Evolutionary conservation across 2,113 vertebrate genomes (phyloP), one percentile per base, ranked within the genome.

Genomic region (Dissostichus mawsoni): DNA sequence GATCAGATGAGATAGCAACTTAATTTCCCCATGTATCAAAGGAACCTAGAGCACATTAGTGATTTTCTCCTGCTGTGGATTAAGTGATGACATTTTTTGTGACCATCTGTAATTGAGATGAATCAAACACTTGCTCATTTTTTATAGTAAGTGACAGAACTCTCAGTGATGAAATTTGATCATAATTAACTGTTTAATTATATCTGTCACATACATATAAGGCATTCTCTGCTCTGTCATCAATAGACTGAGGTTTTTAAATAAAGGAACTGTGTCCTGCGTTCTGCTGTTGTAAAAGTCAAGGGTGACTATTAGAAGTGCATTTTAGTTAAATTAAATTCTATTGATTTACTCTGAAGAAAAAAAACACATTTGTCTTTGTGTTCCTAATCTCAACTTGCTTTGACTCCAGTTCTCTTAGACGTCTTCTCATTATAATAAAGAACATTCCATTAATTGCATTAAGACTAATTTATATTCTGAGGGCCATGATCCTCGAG

Each of bases 121-220:
- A 82, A 86, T 90, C 89, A 80, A 87, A 87, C 80, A 77, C 78
- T 78, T 89, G 78, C 83, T 91, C 63, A 59, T 89, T 84, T 88
- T 85, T 86, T 88, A 14, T 76, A 85, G 61, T 89, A 81, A 88
- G 66, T 65, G 71, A 73, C 80, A 87, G 58, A 86, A 81, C 76
- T 86, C 79, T 85, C 72, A 82, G 80, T 68, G 33, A 82, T 47
- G 16, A 74, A 80, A 86, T 83, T 63, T 86, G 81, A 83, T 86
- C 82, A 88, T 77, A 69, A 81, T 81, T 87, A 68, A 84, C 69
- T 70, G 64, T 81, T 87, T 86, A 69, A 86, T 90, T 85, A 84
- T 69, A 76, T 67, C 41, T 85, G 65, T 80, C 87, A 86, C 72
- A 84, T 82, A 82, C 74, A 86, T 63, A 71, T 76, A 70, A 69